Evolutionary conservation across 2,888 invertebrate species (phyloP), one percentile per base, ranked within the genome.

Genomic region (Rutpela maculata): DNA sequence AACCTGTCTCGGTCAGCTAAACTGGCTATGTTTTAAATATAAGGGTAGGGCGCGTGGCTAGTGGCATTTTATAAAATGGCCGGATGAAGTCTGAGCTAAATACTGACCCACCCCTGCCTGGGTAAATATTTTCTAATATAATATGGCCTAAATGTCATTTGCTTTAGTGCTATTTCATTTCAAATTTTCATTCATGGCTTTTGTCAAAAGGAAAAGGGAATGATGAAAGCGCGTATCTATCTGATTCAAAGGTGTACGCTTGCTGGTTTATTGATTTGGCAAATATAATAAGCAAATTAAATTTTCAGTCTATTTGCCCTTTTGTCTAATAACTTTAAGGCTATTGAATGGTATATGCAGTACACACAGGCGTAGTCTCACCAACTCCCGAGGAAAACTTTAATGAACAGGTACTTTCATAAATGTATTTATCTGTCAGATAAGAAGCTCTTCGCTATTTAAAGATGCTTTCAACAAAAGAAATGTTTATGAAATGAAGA

Each of bases 201-300:
- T 71, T 72, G 66, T 43, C 55, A 73, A 43, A 63, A 35, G 75
- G 70, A 75, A 56, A 43, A 66, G 72, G 59, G 70, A 73, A 68
- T 67, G 73, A 77, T 77, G 78, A 63, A 55, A 63, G 62, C 72
- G 31, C 72, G 78, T 78, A 80, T 77, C 78, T 78, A 80, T 78
- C 78, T 74, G 76, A 80, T 80, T 80, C 80, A 78, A 80, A 80
- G 80, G 80, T 80, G 80, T 80, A 80, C 78, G 75, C 75, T 76
- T 76, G 80, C 78, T 76, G 80, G 72, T 75, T 77, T 84, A 84
- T 84, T 80, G 84, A 83, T 84, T 82, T 75, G 81, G 80, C 81
- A 83, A 84, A 84, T 84, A 84, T 84, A 84, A 84, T 84, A 82
- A 84, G 82, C 81, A 82, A 84, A 84, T 83, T 82, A 83, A 83